Conservation (phyloP, 2,113 vertebrate species). For the Ciconia boyciana region DNA sequence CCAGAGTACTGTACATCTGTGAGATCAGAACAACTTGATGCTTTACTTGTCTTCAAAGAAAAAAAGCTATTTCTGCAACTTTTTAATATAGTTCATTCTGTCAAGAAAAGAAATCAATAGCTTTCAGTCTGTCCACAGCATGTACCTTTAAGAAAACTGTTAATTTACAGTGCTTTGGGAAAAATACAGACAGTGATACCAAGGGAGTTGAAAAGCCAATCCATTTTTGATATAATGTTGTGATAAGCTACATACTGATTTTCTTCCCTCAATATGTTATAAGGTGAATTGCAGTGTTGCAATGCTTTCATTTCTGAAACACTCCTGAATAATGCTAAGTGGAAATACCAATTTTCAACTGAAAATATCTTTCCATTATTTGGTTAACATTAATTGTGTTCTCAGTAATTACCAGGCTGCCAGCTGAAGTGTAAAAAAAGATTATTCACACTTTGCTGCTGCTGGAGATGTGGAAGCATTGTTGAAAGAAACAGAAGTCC, state of each 20-base stretch:
- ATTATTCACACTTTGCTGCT: not conserved
- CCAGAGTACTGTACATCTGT: not conserved
- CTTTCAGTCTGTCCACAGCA: not conserved
- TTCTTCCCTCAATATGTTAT: not conserved
- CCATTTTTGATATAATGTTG: not conserved
- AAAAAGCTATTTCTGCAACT: not conserved
- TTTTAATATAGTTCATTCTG: not conserved
- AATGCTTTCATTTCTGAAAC: not conserved
- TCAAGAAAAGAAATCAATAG: not conserved
- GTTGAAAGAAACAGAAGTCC: not conserved
- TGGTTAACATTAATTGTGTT: not conserved
- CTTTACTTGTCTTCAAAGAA: not conserved
- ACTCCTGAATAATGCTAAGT: not conserved
- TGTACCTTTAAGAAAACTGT: not conserved
- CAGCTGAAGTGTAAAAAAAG: not conserved
- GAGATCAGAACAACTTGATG: not conserved
- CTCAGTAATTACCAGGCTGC: not conserved
- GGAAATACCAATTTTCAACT: not conserved
- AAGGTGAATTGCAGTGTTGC: not conserved
- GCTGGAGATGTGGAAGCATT: not conserved
- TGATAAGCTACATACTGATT: not conserved
- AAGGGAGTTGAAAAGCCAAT: not conserved
- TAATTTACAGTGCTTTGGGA: not conserved
- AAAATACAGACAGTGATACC: not conserved
- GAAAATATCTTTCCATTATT: not conserved